Percentiles rank a stretch among this genome's conserved stretches.
phyloP scores from a whole-genome alignment of 2,888 invertebrate species.

The Dysmachus trigonus region DNA sequence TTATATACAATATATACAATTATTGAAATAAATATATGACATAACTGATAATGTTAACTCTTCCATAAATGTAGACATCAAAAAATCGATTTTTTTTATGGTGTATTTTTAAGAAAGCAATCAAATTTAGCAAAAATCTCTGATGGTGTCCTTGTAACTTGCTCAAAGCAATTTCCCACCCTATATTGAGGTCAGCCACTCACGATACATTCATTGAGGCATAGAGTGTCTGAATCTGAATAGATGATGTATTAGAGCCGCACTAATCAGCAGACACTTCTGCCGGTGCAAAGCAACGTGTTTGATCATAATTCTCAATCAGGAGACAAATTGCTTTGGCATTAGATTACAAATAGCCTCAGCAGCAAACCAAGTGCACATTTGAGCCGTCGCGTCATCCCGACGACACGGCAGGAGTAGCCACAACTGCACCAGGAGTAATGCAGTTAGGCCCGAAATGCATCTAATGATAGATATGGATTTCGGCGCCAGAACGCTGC shows the following conservation, averaged over 20 bases:
- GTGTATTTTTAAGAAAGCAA: not conserved
- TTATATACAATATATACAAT: too few relatives aligned
- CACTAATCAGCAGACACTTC: conserved; percentile 35
- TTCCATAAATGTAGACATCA: too few relatives aligned
- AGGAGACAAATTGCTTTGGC: conserved; percentile 43
- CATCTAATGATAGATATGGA: conserved; percentile 44
- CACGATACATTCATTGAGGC: not conserved
- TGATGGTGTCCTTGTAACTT: not conserved
- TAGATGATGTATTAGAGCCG: not conserved
- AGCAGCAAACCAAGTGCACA: not conserved
- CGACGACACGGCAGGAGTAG: not conserved
- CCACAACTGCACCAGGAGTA: conserved; percentile 41
- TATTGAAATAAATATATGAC: too few relatives aligned
- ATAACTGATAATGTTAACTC: too few relatives aligned
- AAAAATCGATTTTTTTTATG: too few relatives aligned
- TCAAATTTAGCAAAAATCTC: not conserved
- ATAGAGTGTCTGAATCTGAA: not conserved
- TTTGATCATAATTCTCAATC: conserved; percentile 40
- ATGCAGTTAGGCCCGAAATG: conserved; percentile 32
- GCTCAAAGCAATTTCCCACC: not conserved
- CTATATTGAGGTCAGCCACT: not conserved
- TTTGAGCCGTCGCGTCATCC: not conserved
- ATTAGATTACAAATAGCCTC: conserved; percentile 37
- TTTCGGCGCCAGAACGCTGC: conserved; percentile 32
- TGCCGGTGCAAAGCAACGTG: conserved; percentile 5